Percentiles rank a stretch among this genome's conserved stretches.
Evolutionary conservation across 2,888 invertebrate genomes (phyloP).

Genomic region (Calameuta pallipes): DNA sequence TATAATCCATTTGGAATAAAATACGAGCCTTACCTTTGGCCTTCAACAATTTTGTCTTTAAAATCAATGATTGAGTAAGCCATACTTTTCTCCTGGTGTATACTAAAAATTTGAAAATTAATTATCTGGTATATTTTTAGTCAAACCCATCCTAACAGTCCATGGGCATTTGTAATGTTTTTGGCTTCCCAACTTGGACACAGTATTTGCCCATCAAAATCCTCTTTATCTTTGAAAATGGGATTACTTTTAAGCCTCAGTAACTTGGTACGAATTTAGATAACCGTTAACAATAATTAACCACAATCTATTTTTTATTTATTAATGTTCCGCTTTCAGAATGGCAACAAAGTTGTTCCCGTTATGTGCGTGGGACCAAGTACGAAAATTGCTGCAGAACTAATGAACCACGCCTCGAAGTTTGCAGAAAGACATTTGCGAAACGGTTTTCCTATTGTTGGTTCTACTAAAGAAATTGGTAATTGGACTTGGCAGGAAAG

Average conservation of each 20-base stretch:
- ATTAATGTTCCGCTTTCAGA: constrained; percentile 13
- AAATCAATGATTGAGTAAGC: background rate
- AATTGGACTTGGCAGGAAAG: constrained; percentile 31
- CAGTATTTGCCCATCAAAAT: constrained; percentile 10
- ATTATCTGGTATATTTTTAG: constrained; percentile 2
- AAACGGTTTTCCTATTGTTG: constrained; percentile 22
- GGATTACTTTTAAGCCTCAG: constrained; percentile 29
- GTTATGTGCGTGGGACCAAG: constrained; percentile 29
- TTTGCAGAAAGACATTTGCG: constrained; percentile 24
- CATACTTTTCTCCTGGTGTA: background rate
- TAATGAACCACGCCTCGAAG: constrained; percentile 24
- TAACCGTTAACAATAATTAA: background rate
- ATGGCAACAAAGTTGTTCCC: constrained; percentile 18
- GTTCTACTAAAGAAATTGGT: constrained; percentile 16
- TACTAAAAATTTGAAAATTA: background rate
- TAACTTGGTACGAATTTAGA: constrained; percentile 17
- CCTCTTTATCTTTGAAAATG: constrained; percentile 24
- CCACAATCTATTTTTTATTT: background rate
- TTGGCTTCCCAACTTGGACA: constrained; percentile 23
- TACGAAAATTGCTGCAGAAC: constrained; percentile 18
- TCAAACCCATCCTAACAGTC: constrained; percentile 18
- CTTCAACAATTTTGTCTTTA: background rate
- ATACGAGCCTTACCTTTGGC: background rate
- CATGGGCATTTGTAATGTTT: constrained; percentile 25
- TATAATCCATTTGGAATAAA: constrained; percentile 14